A percentile compares a stretch with the other conserved stretches of the same genome.
Evolutionary conservation across 2,797 vertebrate genomes (phyloP).

Genomic region (Pseudopleuronectes americanus): DNA sequence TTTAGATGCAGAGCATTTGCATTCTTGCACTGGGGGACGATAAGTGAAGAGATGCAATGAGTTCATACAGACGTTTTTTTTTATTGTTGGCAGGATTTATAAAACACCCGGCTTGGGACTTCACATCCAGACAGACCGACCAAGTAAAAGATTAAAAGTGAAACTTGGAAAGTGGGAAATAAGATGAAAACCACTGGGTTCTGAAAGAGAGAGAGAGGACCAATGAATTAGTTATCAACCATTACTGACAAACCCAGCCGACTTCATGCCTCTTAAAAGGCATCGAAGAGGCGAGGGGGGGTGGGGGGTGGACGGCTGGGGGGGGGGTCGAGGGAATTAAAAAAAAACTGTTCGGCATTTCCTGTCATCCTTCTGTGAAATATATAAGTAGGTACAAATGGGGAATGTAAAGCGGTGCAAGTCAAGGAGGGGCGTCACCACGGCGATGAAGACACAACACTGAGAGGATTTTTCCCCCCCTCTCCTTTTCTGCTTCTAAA

Average conservation of each 20-base stretch:
- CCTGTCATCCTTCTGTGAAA: slow-evolving; percentile 63
- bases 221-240: slow-evolving; percentile 83
- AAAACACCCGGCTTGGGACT: slow-evolving; percentile 55
- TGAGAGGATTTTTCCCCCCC: background rate
- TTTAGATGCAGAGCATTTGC: slow-evolving; percentile 15
- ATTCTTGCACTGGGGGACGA: slow-evolving; percentile 41
- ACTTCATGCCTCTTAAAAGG: slow-evolving; percentile 73
- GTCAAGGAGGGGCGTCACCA: slow-evolving; percentile 40
- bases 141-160: slow-evolving; percentile 75
- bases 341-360: slow-evolving; percentile 46
- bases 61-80: slow-evolving; percentile 49
- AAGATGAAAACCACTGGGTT: slow-evolving; percentile 74
- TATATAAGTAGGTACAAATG: slow-evolving; percentile 69
- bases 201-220: slow-evolving; percentile 63
- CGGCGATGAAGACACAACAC: slow-evolving; percentile 21
- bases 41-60: slow-evolving; percentile 42
- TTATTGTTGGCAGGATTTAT: slow-evolving; percentile 59
- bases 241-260: slow-evolving; percentile 76
- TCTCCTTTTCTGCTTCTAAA: slow-evolving; percentile 2
- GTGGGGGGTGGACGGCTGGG: slow-evolving; percentile 12
- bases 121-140: slow-evolving; percentile 57
- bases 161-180: slow-evolving; percentile 76
- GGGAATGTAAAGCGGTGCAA: slow-evolving; percentile 48
- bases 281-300: slow-evolving; percentile 47
- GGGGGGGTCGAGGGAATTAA: slow-evolving; percentile 45